phyloP scores from a whole-genome alignment of 2,797 vertebrate species.

The Buceros bicornis region DNA sequence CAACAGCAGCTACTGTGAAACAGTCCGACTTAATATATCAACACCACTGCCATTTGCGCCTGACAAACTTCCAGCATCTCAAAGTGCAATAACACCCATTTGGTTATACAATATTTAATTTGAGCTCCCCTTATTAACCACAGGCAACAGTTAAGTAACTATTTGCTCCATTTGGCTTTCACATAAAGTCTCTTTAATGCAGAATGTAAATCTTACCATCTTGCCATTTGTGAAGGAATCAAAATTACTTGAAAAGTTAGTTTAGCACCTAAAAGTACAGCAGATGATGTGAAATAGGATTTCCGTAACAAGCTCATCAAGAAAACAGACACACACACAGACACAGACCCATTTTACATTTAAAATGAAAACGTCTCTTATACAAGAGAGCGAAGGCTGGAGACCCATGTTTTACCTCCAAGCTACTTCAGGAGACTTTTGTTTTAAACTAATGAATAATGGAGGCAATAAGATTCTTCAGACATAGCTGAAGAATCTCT shows the following conservation, averaged over 20 bases:
- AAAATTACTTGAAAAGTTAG: background rate
- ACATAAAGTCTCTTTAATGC: background rate
- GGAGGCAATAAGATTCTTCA: background rate
- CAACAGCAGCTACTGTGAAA: background rate
- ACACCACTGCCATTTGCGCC: background rate
- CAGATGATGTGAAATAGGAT: background rate
- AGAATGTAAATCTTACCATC: background rate
- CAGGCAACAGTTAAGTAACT: background rate
- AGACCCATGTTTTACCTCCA: background rate
- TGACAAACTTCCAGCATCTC: background rate
- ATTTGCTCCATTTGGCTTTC: background rate
- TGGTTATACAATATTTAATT: background rate
- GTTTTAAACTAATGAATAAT: background rate
- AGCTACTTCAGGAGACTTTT: background rate
- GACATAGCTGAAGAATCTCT: background rate
- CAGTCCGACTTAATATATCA: fast-evolving
- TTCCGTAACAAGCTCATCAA: background rate
- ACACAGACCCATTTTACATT: background rate
- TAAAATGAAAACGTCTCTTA: background rate
- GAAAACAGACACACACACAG: background rate
- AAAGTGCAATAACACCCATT: background rate
- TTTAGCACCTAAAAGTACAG: background rate
- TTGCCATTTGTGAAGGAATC: background rate
- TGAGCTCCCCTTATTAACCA: background rate
- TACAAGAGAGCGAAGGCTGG: background rate